Evolutionary conservation across 2,113 vertebrate species (phyloP).

Genomic region (Saguinus midas): DNA sequence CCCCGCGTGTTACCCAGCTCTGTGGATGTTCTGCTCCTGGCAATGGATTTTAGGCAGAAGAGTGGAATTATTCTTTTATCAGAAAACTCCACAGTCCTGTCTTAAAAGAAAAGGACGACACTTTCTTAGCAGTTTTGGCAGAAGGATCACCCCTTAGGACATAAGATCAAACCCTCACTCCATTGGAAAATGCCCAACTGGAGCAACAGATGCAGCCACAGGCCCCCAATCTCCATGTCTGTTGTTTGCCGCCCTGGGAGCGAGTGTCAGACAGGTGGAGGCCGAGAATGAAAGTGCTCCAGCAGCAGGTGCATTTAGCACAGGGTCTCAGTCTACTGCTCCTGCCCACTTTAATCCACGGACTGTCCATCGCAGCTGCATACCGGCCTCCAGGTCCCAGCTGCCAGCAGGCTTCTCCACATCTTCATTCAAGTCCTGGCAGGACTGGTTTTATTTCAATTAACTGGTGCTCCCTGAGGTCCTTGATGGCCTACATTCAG

Average conservation of each 20-base stretch:
- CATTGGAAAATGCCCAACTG: not conserved
- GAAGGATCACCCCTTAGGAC: not conserved
- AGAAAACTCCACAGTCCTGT: not conserved
- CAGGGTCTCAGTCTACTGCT: not conserved
- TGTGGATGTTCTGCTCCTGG: not conserved
- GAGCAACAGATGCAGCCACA: accelerated
- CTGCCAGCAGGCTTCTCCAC: not conserved
- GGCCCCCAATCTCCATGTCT: not conserved
- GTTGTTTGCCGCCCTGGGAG: not conserved
- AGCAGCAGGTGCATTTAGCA: not conserved
- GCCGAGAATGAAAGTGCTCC: not conserved
- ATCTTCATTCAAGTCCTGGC: not conserved
- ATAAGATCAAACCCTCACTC: not conserved
- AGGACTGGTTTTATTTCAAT: not conserved
- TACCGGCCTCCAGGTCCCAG: not conserved
- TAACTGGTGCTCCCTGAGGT: not conserved
- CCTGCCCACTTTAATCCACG: not conserved
- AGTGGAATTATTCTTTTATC: not conserved
- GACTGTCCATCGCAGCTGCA: too few species aligned
- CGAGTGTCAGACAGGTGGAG: not conserved
- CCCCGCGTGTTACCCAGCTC: too few species aligned
- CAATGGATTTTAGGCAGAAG: not conserved
- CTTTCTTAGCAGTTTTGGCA: not conserved
- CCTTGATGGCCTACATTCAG: not conserved
- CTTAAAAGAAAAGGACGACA: not conserved